Percentiles rank a stretch among this genome's conserved stretches.
phyloP scores from a whole-genome alignment of 2,113 vertebrate species.

The Hemicordylus capensis region DNA sequence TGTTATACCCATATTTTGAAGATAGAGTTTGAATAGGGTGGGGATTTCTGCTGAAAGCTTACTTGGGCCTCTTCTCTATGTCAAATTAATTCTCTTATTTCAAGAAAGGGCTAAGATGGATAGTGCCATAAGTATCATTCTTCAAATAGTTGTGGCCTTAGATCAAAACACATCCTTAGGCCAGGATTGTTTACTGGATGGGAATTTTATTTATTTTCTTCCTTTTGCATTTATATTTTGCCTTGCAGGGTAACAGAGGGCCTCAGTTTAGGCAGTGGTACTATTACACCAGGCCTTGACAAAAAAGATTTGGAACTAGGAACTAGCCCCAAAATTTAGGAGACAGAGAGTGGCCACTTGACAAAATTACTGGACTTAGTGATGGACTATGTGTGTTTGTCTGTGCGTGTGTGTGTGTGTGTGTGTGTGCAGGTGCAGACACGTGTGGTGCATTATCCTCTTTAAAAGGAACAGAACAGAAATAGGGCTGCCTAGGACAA shows the following conservation, averaged over 20 bases:
- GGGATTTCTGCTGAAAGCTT: not conserved
- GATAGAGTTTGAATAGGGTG: not conserved
- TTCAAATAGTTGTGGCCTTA: not conserved
- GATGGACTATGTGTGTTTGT: no score
- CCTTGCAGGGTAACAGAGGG: not conserved
- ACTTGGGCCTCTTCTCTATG: not conserved
- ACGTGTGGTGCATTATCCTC: no score
- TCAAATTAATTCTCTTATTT: not conserved
- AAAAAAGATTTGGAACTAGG: no score
- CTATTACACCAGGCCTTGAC: no score
- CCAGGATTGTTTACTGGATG: not conserved
- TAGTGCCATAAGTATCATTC: not conserved
- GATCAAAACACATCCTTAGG: not conserved
- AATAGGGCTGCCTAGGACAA: no score
- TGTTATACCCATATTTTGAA: not conserved
- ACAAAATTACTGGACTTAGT: no score
- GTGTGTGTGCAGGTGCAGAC: no score
- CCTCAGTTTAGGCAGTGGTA: not conserved
- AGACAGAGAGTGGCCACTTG: no score
- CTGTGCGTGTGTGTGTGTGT: no score
- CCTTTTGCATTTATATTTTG: not conserved
- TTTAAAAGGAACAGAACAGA: no score
- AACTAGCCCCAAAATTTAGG: no score
- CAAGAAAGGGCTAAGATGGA: not conserved
- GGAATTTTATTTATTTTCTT: not conserved